These are phyloP conservation scores for Dolichallabes microphthalmus DNA, from an alignment of 2,113 vertebrate species.

Conservation along the genomic window DNA sequence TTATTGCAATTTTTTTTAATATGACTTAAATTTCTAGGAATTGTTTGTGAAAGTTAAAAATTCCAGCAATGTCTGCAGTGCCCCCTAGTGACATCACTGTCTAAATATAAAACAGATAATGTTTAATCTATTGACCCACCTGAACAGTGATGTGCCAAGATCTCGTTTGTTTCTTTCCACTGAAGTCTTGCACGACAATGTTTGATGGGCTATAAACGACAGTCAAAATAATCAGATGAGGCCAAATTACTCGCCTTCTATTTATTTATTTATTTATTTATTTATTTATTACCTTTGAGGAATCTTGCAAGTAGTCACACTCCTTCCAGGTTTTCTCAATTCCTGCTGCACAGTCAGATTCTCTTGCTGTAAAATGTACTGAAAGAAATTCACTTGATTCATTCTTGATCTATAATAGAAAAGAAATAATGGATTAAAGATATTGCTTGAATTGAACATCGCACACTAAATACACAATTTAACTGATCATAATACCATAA, in stretches of 20 bases:
- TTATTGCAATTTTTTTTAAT: too few species aligned
- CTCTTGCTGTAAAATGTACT: constrained; percentile 74
- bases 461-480: background rate
- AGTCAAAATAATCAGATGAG: background rate
- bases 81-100: background rate
- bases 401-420: constrained; percentile 65
- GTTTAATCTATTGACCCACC: constrained; percentile 16
- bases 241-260: background rate
- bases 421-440: background rate
- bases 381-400: constrained; percentile 61
- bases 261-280: too few species aligned
- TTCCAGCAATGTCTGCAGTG: background rate
- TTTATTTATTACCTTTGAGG: constrained; percentile 64
- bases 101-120: background rate
- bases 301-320: constrained; percentile 71
- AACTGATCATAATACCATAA: too few species aligned
- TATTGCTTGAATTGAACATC: background rate
- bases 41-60: background rate
- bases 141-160: constrained; percentile 44
- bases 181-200: constrained; percentile 36
- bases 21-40: background rate
- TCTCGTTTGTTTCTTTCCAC: constrained; percentile 23
- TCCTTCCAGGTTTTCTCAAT: constrained; percentile 76
- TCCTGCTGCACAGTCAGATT: constrained; percentile 70
- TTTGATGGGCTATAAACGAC: constrained; percentile 53